Evolutionary conservation across 2,797 vertebrate genomes (phyloP).

Genomic region (Kryptolebias ocellatus): DNA sequence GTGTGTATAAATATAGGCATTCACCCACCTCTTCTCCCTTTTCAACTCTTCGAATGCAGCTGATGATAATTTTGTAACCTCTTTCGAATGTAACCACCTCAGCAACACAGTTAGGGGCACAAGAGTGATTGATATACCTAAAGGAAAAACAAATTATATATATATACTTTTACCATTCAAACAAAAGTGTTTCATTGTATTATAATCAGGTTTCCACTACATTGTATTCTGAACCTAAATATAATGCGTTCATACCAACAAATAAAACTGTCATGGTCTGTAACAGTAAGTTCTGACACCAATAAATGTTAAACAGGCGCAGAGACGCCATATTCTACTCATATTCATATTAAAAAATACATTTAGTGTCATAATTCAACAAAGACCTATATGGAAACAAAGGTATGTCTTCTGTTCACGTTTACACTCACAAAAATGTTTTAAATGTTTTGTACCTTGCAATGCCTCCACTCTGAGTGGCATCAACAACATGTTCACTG

Average conservation of each 20-base stretch:
- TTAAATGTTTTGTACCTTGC: slow-evolving; percentile 85
- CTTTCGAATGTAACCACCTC: slow-evolving; percentile 98
- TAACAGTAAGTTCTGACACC: too few species aligned
- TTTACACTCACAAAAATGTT: not conserved
- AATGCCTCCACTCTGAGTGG: slow-evolving; percentile 91
- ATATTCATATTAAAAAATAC: not conserved
- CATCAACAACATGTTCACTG: slow-evolving; percentile 94
- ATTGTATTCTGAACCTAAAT: too few species aligned
- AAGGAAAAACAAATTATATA: not conserved
- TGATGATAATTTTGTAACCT: slow-evolving; percentile 99
- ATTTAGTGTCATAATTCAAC: too few species aligned
- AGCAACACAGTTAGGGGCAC: slow-evolving; percentile 95
- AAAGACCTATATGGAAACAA: not conserved
- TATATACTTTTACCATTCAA: too few species aligned
- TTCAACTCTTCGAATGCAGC: slow-evolving; percentile 92
- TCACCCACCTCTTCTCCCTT: slow-evolving; percentile 95
- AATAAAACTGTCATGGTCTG: too few species aligned
- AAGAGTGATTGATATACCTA: slow-evolving; percentile 99
- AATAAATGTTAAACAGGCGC: not conserved
- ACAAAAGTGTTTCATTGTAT: too few species aligned
- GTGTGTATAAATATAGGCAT: too few species aligned
- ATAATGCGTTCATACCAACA: too few species aligned
- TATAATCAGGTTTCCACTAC: too few species aligned
- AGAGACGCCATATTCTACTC: not conserved
- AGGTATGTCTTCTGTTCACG: not conserved